phyloP scores from a whole-genome alignment of 2,113 vertebrate species.

The Cisticola juncidis region DNA sequence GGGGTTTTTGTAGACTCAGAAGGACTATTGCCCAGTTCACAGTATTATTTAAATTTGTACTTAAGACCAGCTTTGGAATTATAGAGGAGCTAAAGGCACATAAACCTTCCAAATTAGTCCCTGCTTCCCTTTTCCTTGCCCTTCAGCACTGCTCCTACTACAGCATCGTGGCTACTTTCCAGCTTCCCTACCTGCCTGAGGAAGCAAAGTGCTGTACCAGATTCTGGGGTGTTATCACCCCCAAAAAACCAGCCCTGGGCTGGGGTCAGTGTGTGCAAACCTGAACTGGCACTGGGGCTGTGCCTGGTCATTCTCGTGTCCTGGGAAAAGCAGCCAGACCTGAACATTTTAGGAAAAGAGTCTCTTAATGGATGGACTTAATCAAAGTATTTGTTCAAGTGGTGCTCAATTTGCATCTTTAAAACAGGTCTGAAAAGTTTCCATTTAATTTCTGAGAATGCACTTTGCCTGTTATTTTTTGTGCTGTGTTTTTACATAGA shows the following conservation, averaged over 20 bases:
- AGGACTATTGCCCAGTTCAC: slow-evolving; percentile 30
- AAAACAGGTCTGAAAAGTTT: background rate
- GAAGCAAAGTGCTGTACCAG: background rate
- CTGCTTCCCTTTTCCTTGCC: slow-evolving; percentile 47
- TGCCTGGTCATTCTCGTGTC: fast-evolving
- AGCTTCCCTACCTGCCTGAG: background rate
- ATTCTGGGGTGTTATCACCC: background rate
- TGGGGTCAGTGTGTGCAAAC: background rate
- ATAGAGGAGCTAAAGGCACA: slow-evolving; percentile 20
- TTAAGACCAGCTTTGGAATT: slow-evolving; percentile 46
- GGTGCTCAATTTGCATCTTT: background rate
- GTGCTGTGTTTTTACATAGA: background rate
- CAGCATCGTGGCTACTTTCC: background rate
- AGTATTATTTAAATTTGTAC: slow-evolving; percentile 44
- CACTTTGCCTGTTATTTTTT: background rate
- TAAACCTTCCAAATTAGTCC: slow-evolving; percentile 54
- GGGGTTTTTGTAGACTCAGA: background rate
- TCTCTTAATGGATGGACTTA: background rate
- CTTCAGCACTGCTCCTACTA: slow-evolving; percentile 6
- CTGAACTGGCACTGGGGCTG: background rate
- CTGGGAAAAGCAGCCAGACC: background rate
- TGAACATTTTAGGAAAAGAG: background rate
- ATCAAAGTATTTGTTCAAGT: background rate
- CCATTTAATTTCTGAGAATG: background rate
- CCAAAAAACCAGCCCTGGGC: background rate